Percentiles rank a stretch among this genome's conserved stretches.
phyloP scores from a whole-genome alignment of 2,113 vertebrate genomes.

The Leuciscus idus region DNA sequence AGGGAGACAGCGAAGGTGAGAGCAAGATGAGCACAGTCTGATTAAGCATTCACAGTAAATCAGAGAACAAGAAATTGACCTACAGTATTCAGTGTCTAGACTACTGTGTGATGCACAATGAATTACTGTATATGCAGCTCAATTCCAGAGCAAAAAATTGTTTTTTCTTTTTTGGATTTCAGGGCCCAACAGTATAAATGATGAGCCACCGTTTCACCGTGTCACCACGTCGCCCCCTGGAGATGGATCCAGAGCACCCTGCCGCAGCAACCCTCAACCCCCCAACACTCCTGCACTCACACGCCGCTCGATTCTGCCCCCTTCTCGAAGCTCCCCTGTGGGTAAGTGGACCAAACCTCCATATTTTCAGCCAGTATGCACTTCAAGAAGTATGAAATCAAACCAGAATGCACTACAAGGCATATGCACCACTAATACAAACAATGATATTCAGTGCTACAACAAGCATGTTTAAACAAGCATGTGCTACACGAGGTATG shows the following conservation, averaged over 20 bases:
- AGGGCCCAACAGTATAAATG: slow-evolving; percentile 79
- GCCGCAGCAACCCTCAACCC: slow-evolving; percentile 61
- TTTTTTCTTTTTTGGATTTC: neutral
- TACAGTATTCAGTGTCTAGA: neutral
- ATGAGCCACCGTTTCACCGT: slow-evolving; percentile 78
- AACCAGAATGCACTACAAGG: neutral
- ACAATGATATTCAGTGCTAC: neutral
- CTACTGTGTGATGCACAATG: neutral
- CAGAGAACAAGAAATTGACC: neutral
- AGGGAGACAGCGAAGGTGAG: too few species aligned
- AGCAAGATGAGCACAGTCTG: neutral
- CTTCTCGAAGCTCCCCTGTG: slow-evolving; percentile 70
- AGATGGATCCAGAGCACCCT: slow-evolving; percentile 72
- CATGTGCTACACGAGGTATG: neutral
- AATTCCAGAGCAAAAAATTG: neutral
- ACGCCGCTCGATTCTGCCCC: slow-evolving; percentile 81
- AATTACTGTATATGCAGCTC: neutral
- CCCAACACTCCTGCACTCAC: slow-evolving; percentile 65
- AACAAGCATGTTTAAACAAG: neutral
- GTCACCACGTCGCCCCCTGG: slow-evolving; percentile 68
- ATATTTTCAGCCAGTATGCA: neutral
- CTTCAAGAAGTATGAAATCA: neutral
- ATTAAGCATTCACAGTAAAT: slow-evolving; percentile 24
- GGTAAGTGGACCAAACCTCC: slow-evolving; percentile 36
- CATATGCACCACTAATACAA: neutral